Base-by-base conservation (phyloP, 2,797 vertebrate species). In the Monodelphis domestica region DNA sequence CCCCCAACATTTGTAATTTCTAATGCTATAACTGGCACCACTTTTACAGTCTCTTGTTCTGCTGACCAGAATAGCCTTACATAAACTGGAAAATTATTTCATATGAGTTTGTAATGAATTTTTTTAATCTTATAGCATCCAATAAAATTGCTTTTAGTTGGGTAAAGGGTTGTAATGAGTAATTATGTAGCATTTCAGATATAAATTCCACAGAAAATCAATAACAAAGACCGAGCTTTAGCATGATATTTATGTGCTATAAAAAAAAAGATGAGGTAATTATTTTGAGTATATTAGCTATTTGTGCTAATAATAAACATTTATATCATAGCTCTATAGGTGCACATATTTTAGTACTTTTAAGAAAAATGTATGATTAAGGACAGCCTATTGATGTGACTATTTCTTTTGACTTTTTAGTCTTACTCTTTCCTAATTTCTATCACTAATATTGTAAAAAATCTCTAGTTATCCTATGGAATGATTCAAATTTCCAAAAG, bases 131-230 rank as follows among this genome's bases (percentile, higher is more conserved):
- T 91, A 26, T 59, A 95, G 38, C 11, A 9, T 50, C 52, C 56
- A 26, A 33, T 91, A 87, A 54, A 92, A 84, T 91, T 91, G 33
- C 91, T 95, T 95, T 96, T 21, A 95, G 10, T 91, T 88, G 94
- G 56, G 12, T 38, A 94, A 17, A 88, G 29, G 51, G 28, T 91
- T 92, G 5, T 53, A 92, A 96, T 91, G 88, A 59, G 0, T 53
- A 89, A 45, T 4, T 59, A 4, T 5, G 28, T 4, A 53, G 3
- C 38, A 53, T 50, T 89, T 55, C 70, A 17, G n/a, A 87, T 90
- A 91, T 24, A 54, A 88, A 91, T 51, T 53, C 87, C 89, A 94
- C 53, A 89, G 70, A 94, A 53, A 5, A 5, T 91, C 91, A 51
- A 92, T 95, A 63, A 87, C 0, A 89, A 54, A 54, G 45, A 94